Evolutionary conservation across 2,113 vertebrate species (phyloP), one percentile per base, ranked within the genome.

Genomic region (Hippopotamus amphibius): DNA sequence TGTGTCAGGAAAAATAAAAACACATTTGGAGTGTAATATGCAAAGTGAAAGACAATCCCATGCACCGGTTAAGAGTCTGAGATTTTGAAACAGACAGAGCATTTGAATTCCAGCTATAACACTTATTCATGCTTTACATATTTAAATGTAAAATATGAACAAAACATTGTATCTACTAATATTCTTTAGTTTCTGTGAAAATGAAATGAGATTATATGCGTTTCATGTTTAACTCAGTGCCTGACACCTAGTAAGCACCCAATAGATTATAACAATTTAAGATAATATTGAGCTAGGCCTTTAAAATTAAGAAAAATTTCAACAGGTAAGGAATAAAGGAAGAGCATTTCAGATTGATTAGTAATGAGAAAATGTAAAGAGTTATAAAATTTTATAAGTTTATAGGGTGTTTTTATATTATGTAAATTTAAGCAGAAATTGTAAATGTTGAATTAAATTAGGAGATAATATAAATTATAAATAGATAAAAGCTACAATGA

Each of bases 1-100:
- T 88, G 26, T 89, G 46, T 97, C 33, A 95, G 57, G 43, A 77
- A 95, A 97, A 96, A 93, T 83, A 81, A 84, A 95, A 92, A 41
- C 24, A 72, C 30, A 15, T 81, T 93, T 97, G 15, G 8, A 85
- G 10, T 63, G 15, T 83, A 69, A 82, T 66, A 61, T 0, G 4
- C 15, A 85, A 68, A 83, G 30, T 63, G 9, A 19, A 48, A 61
- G 5, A 88, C 0, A 46, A 50, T 41, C 28, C 21, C 12, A 12
- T 30, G 6, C 4, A 55, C n/a, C 48, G 4, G 12, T 24, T 87
- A 65, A 69, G 17, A 69, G 21, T 8, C 61, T n/a, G 72, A 28
- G 41, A 2, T 76, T 80, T 81, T 33, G 11, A 96, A 71, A 33
- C 7, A 84, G 74, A 79, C 37, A 65, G n/a, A 92, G 30, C 33